Evolutionary conservation across 2,888 invertebrate species (phyloP).

Genomic region (Pristionchus arcanus): DNA sequence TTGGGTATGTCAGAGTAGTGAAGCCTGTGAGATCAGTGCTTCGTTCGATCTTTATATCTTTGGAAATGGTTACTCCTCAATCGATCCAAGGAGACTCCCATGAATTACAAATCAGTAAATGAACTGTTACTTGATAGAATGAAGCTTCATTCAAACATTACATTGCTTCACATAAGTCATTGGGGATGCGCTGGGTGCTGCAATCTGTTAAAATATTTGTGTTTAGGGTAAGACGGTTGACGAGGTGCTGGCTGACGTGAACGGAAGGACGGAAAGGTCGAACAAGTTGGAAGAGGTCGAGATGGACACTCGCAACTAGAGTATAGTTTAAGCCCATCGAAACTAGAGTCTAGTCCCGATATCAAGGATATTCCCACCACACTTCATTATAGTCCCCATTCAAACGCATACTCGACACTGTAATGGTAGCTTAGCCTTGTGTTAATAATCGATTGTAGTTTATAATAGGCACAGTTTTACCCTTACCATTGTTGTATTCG

Average conservation of each 20-base stretch:
- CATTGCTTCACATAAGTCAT: not conserved
- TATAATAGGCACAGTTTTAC: slow-evolving; percentile 40
- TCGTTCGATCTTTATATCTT: not conserved
- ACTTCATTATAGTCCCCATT: not conserved
- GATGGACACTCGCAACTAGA: slow-evolving; percentile 29
- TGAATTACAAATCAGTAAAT: not conserved
- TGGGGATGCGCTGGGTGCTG: not conserved
- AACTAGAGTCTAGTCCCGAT: not conserved
- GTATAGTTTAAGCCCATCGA: not conserved
- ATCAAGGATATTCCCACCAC: slow-evolving; percentile 1
- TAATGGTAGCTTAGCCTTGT: slow-evolving; percentile 23
- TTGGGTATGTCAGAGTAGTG: not conserved
- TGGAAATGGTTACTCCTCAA: not conserved
- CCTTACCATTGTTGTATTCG: slow-evolving; percentile 23
- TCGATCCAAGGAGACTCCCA: not conserved
- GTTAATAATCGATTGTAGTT: slow-evolving; percentile 22
- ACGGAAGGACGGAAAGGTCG: not conserved
- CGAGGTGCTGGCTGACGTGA: slow-evolving; percentile 12
- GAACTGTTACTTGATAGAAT: not conserved
- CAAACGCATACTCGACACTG: slow-evolving; percentile 32
- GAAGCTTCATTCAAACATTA: not conserved
- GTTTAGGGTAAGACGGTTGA: slow-evolving; percentile 28
- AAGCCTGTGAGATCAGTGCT: not conserved
- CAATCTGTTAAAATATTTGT: not conserved
- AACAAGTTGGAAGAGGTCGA: slow-evolving; percentile 19